Evolutionary conservation across 2,113 vertebrate species (phyloP), one percentile per base, ranked within the genome.

Genomic region (Mola mola): DNA sequence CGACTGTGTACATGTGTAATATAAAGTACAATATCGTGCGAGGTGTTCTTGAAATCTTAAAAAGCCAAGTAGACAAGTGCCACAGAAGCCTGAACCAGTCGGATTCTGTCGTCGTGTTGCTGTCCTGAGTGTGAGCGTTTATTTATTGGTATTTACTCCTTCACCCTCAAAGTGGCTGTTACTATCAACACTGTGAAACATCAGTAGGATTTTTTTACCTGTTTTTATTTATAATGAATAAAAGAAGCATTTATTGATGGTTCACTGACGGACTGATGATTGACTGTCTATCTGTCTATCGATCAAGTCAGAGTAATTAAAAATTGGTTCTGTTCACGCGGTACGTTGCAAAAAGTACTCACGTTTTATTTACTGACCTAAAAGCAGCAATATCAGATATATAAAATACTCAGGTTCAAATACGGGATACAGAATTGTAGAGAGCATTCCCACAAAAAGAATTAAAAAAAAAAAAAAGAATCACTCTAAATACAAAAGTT

Each of bases 141-240:
- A 48, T 87, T 64, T 78, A 59, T 85, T 82, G 72, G 78, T 85
- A 79, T 71, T 83, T 78, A 67, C 76, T 82, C 73, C 73, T 85
- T 58, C 78, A 83, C 68, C 85, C 66, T 79, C 69, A 76, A 86
- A 84, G 81, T 88, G 82, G 84, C 86, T 75, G 78, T 90, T 78
- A 89, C n/a, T n/a, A n/a, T 66, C 81, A 87, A 84, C 91, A 92
- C 91, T 92, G 91, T 92, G 91, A 92, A 88, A 75, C 75, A 70
- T 75, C 73, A 33, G 57, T 68, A 41, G 40, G 61, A 73, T 88
- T 88, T 88, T 81, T 87, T 40, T 33, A 10, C 86, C 76, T 84
- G 49, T 57, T 81, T 83, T 81, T 78, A 79, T 87, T 87, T 86
- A 86, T 85, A 65, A 75, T 66, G 48, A 86, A 87, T 82, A 65